A percentile compares a stretch with the other conserved stretches of the same genome.
phyloP scores from a whole-genome alignment of 53 echinoderm and acorn worm species.

The Mesocentrotus franciscanus region DNA sequence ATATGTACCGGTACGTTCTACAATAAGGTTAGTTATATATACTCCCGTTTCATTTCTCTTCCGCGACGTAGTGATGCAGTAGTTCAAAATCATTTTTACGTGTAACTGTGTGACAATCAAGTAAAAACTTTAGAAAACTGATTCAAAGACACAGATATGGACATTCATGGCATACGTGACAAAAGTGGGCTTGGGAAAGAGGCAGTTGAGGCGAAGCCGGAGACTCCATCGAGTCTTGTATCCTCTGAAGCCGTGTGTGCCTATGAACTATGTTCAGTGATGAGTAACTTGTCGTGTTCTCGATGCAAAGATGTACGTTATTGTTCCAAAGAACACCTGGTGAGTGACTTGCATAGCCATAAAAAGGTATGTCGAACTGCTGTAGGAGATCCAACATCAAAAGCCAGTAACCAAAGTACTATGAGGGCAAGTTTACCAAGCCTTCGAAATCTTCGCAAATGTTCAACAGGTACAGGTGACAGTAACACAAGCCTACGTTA shows the following conservation, averaged over 20 bases:
- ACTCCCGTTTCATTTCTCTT: neutral
- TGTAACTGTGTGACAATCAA: neutral
- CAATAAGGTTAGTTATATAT: neutral
- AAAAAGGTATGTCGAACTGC: slow-evolving; percentile 71
- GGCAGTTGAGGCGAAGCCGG: neutral
- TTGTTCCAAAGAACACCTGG: slow-evolving; percentile 83
- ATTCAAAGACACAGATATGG: slow-evolving; percentile 25
- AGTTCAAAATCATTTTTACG: neutral
- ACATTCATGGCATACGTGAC: slow-evolving; percentile 61
- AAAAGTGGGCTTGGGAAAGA: slow-evolving; percentile 17
- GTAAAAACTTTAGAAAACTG: neutral
- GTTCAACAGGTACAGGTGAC: slow-evolving; percentile 8
- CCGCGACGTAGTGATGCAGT: neutral
- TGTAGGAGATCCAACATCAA: neutral
- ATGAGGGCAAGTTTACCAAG: neutral
- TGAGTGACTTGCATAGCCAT: slow-evolving; percentile 78
- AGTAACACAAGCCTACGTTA: neutral
- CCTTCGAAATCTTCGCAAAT: slow-evolving; percentile 9
- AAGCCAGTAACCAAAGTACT: slow-evolving; percentile 14
- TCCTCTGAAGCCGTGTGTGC: slow-evolving; percentile 61
- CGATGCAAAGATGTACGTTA: slow-evolving; percentile 80
- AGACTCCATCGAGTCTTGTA: neutral
- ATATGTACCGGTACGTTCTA: too few relatives aligned
- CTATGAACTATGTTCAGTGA: slow-evolving; percentile 72
- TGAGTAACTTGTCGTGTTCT: slow-evolving; percentile 77